Evolutionary conservation across 2,888 invertebrate species (phyloP).

Genomic region (Trypoxylon attenuatum): DNA sequence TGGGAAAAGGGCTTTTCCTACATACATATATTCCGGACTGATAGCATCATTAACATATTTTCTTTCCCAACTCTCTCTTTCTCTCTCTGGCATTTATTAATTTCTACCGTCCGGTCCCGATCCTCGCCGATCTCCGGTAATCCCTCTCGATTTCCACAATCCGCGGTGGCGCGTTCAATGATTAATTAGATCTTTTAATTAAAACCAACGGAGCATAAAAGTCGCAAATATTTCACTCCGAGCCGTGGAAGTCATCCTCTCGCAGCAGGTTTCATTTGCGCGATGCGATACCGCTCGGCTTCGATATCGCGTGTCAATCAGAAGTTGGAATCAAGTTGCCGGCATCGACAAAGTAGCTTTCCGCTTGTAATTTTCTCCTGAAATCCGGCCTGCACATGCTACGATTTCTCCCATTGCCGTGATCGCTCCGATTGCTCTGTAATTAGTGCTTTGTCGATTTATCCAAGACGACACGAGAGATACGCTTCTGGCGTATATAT

Average conservation of each 20-base stretch:
- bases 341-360: no score
- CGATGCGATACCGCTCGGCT: neutral
- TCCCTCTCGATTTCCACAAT: neutral
- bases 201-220: neutral
- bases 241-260: neutral
- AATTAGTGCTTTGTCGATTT: no score
- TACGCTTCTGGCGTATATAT: no score
- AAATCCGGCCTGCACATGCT: no score
- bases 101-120: neutral
- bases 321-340: conserved; percentile 1
- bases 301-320: conserved; percentile 6
- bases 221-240: neutral
- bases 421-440: no score
- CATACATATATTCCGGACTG: neutral
- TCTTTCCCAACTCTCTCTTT: no score
- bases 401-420: no score
- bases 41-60: neutral
- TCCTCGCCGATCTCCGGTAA: no score
- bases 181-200: neutral
- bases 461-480: no score
- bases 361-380: no score
- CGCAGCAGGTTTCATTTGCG: neutral
- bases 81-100: no score
- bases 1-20: neutral
- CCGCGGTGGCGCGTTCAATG: neutral